These are phyloP conservation scores for Buceros bicornis DNA, from an alignment of 2,797 vertebrate genomes.

Conservation along the genomic window DNA sequence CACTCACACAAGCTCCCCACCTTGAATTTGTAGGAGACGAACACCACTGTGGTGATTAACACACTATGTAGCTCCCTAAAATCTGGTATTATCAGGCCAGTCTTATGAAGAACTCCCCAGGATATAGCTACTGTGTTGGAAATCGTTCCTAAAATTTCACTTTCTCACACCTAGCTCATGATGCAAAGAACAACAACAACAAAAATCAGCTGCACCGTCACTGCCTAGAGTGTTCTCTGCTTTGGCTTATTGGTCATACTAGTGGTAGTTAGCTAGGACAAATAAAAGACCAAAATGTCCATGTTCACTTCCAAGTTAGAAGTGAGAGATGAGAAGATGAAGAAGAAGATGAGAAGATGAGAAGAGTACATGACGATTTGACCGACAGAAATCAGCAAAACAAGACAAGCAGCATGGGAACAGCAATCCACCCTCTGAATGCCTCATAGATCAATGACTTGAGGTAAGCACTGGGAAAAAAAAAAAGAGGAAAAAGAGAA, in stretches of 20 bases:
- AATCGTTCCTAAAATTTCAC: not conserved
- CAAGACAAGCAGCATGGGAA: not conserved
- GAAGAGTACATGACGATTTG: not conserved
- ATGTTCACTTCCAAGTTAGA: not conserved
- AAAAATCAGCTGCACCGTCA: not conserved
- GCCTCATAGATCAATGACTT: not conserved
- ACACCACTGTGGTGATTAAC: not conserved
- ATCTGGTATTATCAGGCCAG: not conserved
- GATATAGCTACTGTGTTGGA: not conserved
- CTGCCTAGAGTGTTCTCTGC: not conserved
- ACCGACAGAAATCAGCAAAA: not conserved
- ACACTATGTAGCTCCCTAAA: accelerated
- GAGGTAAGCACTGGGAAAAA: not conserved
- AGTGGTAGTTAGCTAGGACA: not conserved
- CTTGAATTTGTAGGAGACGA: not conserved
- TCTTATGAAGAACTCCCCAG: not conserved
- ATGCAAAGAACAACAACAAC: not conserved
- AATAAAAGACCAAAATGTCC: not conserved
- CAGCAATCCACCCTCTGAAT: not conserved
- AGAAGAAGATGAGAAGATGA: too few species aligned
- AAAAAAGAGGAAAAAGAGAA: not conserved
- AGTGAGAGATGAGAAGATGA: not conserved
- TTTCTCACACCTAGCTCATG: not conserved
- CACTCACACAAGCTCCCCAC: not conserved
- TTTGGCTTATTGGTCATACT: not conserved